Evolutionary conservation across 2,888 invertebrate species (phyloP).

Genomic region (Lithophane ornitopus): DNA sequence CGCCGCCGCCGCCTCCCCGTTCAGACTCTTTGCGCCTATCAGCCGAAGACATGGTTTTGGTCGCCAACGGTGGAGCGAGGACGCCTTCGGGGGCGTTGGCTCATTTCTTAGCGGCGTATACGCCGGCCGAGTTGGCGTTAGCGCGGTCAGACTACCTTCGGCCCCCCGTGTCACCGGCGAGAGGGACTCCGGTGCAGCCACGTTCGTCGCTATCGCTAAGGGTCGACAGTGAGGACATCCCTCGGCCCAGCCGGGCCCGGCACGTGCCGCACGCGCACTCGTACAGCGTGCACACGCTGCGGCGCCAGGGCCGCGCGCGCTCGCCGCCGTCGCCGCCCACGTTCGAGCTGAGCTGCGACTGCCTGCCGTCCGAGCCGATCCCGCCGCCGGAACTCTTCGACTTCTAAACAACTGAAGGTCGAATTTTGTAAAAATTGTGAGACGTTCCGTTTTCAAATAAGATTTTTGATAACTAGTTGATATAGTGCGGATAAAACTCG

Average conservation of each 20-base stretch:
- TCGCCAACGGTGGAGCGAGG: slow-evolving; percentile 85
- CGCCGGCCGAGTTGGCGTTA: slow-evolving; percentile 74
- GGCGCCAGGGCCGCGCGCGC: slow-evolving; percentile 70
- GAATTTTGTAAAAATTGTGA: slow-evolving; percentile 55
- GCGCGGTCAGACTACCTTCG: slow-evolving; percentile 81
- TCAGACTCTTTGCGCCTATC: slow-evolving; percentile 84
- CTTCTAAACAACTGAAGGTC: slow-evolving; percentile 70
- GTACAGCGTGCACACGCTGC: slow-evolving; percentile 77
- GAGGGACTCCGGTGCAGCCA: slow-evolving; percentile 69
- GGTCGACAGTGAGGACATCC: slow-evolving; percentile 74
- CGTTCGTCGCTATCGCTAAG: slow-evolving; percentile 81
- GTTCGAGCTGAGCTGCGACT: slow-evolving; percentile 74
- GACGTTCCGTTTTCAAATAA: slow-evolving; percentile 39
- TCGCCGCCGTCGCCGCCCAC: slow-evolving; percentile 65
- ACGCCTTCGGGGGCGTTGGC: slow-evolving; percentile 84
- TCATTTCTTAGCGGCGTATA: slow-evolving; percentile 83
- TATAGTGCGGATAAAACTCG: neutral
- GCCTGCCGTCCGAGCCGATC: slow-evolving; percentile 81
- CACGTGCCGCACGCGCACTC: slow-evolving; percentile 73
- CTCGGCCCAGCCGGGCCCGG: slow-evolving; percentile 52
- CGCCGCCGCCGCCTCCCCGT: slow-evolving; percentile 80
- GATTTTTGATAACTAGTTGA: slow-evolving; percentile 22
- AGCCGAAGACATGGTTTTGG: slow-evolving; percentile 85
- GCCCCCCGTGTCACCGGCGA: slow-evolving; percentile 74
- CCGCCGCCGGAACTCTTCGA: slow-evolving; percentile 88